Evolutionary conservation across 2,797 vertebrate genomes (phyloP), one percentile per base, ranked within the genome.

Genomic region (Pseudochaenichthys georgianus): DNA sequence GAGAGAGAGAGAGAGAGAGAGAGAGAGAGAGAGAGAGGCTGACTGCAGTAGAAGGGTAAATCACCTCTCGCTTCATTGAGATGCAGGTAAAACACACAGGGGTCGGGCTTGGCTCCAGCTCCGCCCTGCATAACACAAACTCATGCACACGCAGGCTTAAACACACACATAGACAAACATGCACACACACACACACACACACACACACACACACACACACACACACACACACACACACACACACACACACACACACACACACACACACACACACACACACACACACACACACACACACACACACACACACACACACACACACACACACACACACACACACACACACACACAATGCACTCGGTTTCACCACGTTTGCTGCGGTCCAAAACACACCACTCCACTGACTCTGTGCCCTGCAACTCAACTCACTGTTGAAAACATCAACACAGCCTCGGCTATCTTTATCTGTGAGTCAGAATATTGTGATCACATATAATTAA

Each of bases 11-110:
- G 57, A 80, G 63, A 76, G 80, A 80, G 78, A 85, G 81, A 81
- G 59, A 77, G 76, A 81, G 70, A 73, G 70, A 80, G 62, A 76
- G 80, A 80, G 72, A 75, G 79, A 80, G 84, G 66, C 55, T 86
- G 87, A 64, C 85, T 86, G 88, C 86, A 78, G 85, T 42, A 72
- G 83, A 85, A 80, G 87, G 91, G 89, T 93, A 93, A 94, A 94
- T 94, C 92, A 89, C 87, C 91, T 88, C 84, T 80, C 23, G 75
- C 92, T 91, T 93, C 93, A 94, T 92, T 93, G 90, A 92, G 85
- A 94, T 94, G 93, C 94, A 94, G 89, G 91, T 92, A 94, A 90
- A 92, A 92, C 89, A 90, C 88, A 78, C 86, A 84, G 81, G 88
- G 91, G 87, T 87, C 76, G 50, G 87, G 82, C 90, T 91, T 45